Evolutionary conservation across 2,888 invertebrate species (phyloP), one percentile per base, ranked within the genome.

Genomic region (Plagodis pulveraria): DNA sequence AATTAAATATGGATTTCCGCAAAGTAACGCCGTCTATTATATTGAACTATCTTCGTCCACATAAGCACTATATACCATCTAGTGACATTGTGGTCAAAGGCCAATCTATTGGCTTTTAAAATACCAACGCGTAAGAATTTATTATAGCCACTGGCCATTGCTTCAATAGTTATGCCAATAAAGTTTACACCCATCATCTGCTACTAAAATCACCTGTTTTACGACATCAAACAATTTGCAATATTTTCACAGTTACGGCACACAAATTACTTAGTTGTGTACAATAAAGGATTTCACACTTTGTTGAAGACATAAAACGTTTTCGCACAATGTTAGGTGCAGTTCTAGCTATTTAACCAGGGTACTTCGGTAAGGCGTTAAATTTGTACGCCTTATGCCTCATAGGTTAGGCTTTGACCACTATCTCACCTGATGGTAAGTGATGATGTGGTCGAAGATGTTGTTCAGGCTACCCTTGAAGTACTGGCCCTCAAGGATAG

Each of bases 271-370:
- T 48, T 36, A 49, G 48, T 36, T 45, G 51, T 47, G 7, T 32
- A 46, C 45, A 50, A 50, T 58, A 58, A 58, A 58, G 36, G 32
- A 35, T 50, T 42, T 35, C 45, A 49, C 49, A 58, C 58, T 41
- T 53, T 53, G 58, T 54, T 32, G 34, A 7, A 33, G 10, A 6
- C 58, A 43, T 53, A 58, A 53, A 58, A 48, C 54, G 34, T 52
- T 55, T 65, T 58, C 44, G 34, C 53, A 58, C 58, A 46, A 51
- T 53, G 48, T 58, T 48, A 53, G 50, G 12, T 49, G 5, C n/a
- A 41, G 50, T 50, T 5, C 8, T 35, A 34, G 32, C 22, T 12
- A 22, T 49, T 40, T 10, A 40, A 10, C 9, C 22, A 38, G 32
- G 48, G 9, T 22, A 43, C 22, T 12, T 1, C 22, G 22, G 1